Percentiles rank a stretch among this genome's conserved stretches.
Conservation (phyloP, 2,113 vertebrate genomes). For the Poeciliopsis retropinna region DNA sequence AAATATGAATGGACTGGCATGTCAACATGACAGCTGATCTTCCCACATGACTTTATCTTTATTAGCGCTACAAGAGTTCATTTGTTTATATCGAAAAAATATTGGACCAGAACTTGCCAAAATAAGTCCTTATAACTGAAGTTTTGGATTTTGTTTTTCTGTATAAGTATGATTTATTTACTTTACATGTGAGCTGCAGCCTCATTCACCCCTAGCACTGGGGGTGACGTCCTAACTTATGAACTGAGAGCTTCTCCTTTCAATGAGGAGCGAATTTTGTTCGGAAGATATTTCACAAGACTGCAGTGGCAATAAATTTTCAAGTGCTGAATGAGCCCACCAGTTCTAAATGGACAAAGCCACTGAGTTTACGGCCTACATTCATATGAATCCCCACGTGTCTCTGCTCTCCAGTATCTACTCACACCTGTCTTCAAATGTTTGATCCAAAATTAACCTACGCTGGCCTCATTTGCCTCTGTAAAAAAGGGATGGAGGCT, state of each 20-base stretch:
- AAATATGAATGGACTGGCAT: too few relatives aligned
- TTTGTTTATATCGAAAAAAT: too few relatives aligned
- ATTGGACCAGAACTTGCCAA: too few relatives aligned
- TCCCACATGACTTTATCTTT: too few relatives aligned
- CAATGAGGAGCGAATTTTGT: not conserved
- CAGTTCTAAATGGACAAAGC: not conserved
- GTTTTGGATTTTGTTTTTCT: not conserved
- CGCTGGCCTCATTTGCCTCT: not conserved
- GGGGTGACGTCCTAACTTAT: not conserved
- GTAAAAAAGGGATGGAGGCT: not conserved
- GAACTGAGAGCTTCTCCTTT: not conserved
- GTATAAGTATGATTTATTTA: not conserved
- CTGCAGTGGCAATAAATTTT: not conserved
- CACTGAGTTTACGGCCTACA: not conserved
- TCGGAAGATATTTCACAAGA: not conserved
- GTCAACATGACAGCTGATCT: too few relatives aligned
- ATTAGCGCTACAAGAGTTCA: too few relatives aligned
- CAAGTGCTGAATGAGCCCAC: not conserved
- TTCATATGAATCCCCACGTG: not conserved
- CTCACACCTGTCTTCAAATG: constrained; percentile 40
- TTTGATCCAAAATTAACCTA: constrained; percentile 45
- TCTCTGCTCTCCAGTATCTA: constrained; percentile 12
- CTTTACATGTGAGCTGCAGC: not conserved
- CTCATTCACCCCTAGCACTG: not conserved
- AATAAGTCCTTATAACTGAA: too few relatives aligned